A percentile compares a stretch with the other conserved stretches of the same genome.
These are phyloP conservation scores for Falco berigora DNA, from an alignment of 2,797 vertebrate species.

Conservation along the genomic window DNA sequence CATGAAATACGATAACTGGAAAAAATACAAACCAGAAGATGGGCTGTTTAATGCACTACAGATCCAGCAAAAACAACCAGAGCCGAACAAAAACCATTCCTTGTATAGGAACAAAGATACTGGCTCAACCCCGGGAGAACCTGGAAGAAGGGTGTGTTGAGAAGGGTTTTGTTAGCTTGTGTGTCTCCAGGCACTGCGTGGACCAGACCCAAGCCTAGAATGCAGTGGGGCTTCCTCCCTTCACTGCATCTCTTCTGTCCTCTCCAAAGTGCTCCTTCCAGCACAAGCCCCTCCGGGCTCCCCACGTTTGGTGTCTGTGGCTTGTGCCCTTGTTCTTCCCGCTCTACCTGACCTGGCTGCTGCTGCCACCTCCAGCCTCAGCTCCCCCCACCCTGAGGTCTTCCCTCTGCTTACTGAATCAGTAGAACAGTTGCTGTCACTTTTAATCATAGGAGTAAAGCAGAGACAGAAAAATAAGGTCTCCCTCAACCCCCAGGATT, in stretches of 20 bases:
- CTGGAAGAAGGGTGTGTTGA: not conserved
- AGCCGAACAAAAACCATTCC: not conserved
- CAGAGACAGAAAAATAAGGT: not conserved
- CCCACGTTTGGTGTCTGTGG: not conserved
- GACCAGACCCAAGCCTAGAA: not conserved
- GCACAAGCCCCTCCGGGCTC: not conserved
- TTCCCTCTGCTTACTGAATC: not conserved
- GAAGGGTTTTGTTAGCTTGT: not conserved
- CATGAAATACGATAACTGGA: slow-evolving; percentile 50
- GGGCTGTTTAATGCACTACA: slow-evolving; percentile 38
- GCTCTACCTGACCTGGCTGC: not conserved
- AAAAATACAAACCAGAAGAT: slow-evolving; percentile 61
- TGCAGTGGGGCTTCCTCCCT: rapidly evolving
- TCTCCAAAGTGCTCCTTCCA: not conserved
- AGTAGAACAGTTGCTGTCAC: not conserved
- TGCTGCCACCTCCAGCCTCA: not conserved
- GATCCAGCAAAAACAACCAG: slow-evolving; percentile 24
- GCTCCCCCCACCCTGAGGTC: not conserved
- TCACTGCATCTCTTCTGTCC: not conserved
- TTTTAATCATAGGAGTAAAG: not conserved
- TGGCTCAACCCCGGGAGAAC: not conserved
- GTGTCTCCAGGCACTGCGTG: not conserved
- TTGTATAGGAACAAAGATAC: not conserved
- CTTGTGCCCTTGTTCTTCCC: not conserved
- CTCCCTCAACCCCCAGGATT: not conserved